Conservation (phyloP, 1,140 invertebrate genomes). For the Theocolax elegans region DNA sequence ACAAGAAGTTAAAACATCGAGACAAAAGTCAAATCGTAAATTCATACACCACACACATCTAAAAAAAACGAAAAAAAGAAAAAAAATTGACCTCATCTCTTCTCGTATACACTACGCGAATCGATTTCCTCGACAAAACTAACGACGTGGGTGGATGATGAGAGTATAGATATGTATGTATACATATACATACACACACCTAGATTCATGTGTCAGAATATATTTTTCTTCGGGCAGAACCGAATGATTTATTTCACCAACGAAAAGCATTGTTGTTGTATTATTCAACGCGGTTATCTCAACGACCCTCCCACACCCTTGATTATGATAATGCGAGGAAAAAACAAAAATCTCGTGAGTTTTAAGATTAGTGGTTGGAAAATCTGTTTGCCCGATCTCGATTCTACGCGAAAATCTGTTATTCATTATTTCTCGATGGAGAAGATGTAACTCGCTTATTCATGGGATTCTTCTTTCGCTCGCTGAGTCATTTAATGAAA, state of each 20-base stretch:
- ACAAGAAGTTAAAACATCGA: not conserved
- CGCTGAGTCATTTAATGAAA: slow-evolving; percentile 27
- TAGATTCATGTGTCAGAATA: slow-evolving; percentile 1
- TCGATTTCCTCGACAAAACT: too few relatives aligned
- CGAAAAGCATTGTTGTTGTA: not conserved
- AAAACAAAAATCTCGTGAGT: too few relatives aligned
- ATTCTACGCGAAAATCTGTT: slow-evolving; percentile 12
- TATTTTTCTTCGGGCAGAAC: slow-evolving; percentile 7
- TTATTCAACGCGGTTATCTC: too few relatives aligned
- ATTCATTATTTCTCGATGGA: slow-evolving; percentile 21
- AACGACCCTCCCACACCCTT: not conserved
- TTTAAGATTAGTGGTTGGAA: too few relatives aligned
- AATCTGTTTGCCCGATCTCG: not conserved
- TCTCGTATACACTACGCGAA: not conserved
- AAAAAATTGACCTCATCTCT: not conserved
- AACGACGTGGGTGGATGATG: too few relatives aligned
- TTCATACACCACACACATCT: not conserved
- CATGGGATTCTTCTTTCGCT: slow-evolving; percentile 11
- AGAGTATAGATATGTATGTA: too few relatives aligned
- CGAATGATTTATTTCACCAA: slow-evolving; percentile 30
- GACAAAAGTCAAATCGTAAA: slow-evolving; percentile 14
- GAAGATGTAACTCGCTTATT: slow-evolving; percentile 29
- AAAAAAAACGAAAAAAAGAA: too few relatives aligned
- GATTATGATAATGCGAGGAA: slow-evolving; percentile 1
- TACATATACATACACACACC: too few relatives aligned